phyloP scores from a whole-genome alignment of 1,140 invertebrate species.

The Macrotrachela quadricornifera region DNA sequence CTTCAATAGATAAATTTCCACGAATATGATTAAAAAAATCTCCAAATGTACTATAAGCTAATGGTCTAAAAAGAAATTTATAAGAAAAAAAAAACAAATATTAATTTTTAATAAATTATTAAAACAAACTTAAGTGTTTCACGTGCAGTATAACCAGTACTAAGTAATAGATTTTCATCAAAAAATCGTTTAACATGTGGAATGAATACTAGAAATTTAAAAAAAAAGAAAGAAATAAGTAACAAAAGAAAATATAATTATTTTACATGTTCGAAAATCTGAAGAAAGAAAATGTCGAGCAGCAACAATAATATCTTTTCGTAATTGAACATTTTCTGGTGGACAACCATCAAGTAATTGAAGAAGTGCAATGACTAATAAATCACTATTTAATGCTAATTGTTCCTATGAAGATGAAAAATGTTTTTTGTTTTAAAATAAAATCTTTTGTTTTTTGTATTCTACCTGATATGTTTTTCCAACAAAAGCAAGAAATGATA shows the following conservation, averaged over 20 bases:
- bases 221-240: slow-evolving; percentile 20
- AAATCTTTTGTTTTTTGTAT: too few species aligned
- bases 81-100: slow-evolving; percentile 1
- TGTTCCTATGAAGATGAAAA: too few species aligned
- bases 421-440: neutral
- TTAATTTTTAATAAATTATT: slow-evolving; percentile 40
- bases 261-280: slow-evolving; percentile 38
- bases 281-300: slow-evolving; percentile 43
- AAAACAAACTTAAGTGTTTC: slow-evolving; percentile 60
- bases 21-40: neutral
- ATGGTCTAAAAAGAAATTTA: neutral
- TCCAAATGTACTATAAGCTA: slow-evolving; percentile 5
- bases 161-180: slow-evolving; percentile 73
- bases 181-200: slow-evolving; percentile 74
- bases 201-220: slow-evolving; percentile 46
- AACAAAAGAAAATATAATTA: slow-evolving; percentile 54
- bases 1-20: too few species aligned
- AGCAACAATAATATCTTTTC: slow-evolving; percentile 77
- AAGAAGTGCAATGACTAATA: slow-evolving; percentile 75
- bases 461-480: slow-evolving; percentile 63
- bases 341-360: slow-evolving; percentile 68
- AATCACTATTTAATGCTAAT: slow-evolving; percentile 41
- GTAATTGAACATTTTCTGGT: slow-evolving; percentile 71
- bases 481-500: slow-evolving; percentile 85
- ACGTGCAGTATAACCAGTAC: slow-evolving; percentile 75